Conservation (phyloP, 2,888 invertebrate species). For the Emmelina monodactyla region DNA sequence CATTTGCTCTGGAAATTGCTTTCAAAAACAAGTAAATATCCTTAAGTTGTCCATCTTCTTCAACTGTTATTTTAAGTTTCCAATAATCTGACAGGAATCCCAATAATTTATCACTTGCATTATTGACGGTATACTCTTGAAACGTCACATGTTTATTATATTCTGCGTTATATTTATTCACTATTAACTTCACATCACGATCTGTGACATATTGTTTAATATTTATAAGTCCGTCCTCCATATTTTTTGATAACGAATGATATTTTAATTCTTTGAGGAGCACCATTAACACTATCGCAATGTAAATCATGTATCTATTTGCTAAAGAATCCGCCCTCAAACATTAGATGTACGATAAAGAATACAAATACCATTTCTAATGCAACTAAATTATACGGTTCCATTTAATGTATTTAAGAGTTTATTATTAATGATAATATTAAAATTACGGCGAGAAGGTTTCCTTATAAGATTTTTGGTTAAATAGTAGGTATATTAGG, state of each 20-base stretch:
- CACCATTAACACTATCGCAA: too few species aligned
- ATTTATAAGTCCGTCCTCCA: constrained; percentile 1
- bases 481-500: too few species aligned
- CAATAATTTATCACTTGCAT: constrained; percentile 48
- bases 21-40: constrained; percentile 39
- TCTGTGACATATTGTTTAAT: constrained; percentile 21
- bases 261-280: too few species aligned
- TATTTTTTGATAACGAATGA: not conserved
- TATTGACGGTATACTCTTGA: constrained; percentile 25
- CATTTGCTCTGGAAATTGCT: constrained; percentile 35
- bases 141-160: constrained; percentile 19
- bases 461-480: too few species aligned
- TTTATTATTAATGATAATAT: too few species aligned
- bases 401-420: too few species aligned
- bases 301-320: too few species aligned
- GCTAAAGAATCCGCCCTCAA: too few species aligned
- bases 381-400: too few species aligned
- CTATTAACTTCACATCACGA: constrained; percentile 30
- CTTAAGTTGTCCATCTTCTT: not conserved
- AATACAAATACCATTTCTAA: too few species aligned
- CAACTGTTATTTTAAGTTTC: constrained; percentile 32
- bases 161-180: constrained; percentile 22
- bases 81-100: constrained; percentile 52
- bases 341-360: too few species aligned
- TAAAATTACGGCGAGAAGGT: too few species aligned